phyloP scores from a whole-genome alignment of 2,113 vertebrate genomes.

The Paedocypris sp. region DNA sequence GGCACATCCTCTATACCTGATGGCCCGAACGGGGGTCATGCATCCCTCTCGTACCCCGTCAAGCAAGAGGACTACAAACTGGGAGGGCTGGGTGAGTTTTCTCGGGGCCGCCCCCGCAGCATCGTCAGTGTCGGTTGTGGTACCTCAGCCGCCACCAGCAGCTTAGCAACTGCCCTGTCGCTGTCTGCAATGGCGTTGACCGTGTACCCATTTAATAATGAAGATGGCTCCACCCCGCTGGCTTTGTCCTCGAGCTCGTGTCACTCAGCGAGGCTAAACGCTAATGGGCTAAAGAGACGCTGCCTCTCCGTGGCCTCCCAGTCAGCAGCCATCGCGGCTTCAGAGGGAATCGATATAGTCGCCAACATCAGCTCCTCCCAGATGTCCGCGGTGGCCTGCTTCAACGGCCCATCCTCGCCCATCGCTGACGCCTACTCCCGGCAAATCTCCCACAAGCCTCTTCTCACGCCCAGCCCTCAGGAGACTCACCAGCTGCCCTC shows the following conservation, averaged over 20 bases:
- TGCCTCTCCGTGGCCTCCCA: conserved; percentile 66
- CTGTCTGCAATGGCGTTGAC: conserved; percentile 62
- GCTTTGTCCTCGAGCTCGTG: conserved; percentile 67
- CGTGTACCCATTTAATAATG: conserved; percentile 81
- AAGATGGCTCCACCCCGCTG: conserved; percentile 70
- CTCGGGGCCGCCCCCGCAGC: conserved; percentile 25
- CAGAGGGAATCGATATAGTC: conserved; percentile 70
- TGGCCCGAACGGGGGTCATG: conserved; percentile 26
- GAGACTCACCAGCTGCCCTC: conserved; percentile 60
- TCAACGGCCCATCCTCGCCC: conserved; percentile 71
- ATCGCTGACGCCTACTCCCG: conserved; percentile 53
- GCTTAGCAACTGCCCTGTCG: conserved; percentile 58
- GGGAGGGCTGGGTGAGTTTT: conserved; percentile 48
- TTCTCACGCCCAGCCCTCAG: conserved; percentile 56
- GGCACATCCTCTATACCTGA: conserved; percentile 54
- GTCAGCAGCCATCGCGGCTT: conserved; percentile 37
- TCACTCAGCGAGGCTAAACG: conserved; percentile 72
- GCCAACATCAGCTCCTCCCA: conserved; percentile 77
- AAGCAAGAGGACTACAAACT: conserved; percentile 79
- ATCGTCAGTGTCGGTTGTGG: too few species aligned
- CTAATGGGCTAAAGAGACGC: conserved; percentile 70
- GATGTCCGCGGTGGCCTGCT: conserved; percentile 75
- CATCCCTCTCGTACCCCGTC: conserved; percentile 63
- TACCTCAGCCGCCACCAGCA: too few species aligned
- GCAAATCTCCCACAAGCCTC: conserved; percentile 53